Percentiles rank a stretch among this genome's conserved stretches.
Conservation (phyloP, 2,888 invertebrate genomes). For the Andricus curvator region DNA sequence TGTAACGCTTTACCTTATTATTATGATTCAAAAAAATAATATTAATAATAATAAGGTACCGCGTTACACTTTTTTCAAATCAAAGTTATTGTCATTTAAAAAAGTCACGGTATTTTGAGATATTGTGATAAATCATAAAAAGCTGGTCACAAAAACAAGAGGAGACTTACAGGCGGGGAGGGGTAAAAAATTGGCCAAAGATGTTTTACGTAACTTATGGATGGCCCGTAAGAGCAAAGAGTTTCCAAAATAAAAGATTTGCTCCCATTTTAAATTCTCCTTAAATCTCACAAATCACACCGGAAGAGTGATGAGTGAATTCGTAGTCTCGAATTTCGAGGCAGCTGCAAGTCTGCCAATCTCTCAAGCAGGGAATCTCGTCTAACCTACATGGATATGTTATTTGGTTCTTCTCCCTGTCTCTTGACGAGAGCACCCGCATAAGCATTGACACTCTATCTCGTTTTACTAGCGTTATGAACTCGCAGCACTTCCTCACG, state of each 20-base stretch:
- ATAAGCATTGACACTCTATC: constrained; percentile 36
- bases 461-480: constrained; percentile 22
- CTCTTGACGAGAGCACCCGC: constrained; percentile 19
- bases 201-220: too few species aligned
- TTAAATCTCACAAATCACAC: constrained; percentile 18
- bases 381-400: constrained; percentile 34
- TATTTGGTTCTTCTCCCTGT: constrained; percentile 27
- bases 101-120: too few species aligned
- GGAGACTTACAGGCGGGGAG: too few species aligned
- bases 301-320: constrained; percentile 38
- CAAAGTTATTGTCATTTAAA: too few species aligned
- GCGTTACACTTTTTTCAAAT: too few species aligned
- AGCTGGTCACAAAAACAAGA: too few species aligned
- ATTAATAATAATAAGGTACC: too few species aligned
- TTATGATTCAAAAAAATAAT: too few species aligned
- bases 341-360: constrained; percentile 36
- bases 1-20: too few species aligned
- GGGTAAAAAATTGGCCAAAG: too few species aligned
- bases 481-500: constrained; percentile 24
- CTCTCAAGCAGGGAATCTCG: constrained; percentile 16
- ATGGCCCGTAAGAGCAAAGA: too few species aligned
- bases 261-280: background rate
- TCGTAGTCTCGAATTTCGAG: constrained; percentile 31
- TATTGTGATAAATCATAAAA: too few species aligned
- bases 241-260: background rate